Conservation (phyloP, 2,113 vertebrate genomes). For the Vireo altiloquus region DNA sequence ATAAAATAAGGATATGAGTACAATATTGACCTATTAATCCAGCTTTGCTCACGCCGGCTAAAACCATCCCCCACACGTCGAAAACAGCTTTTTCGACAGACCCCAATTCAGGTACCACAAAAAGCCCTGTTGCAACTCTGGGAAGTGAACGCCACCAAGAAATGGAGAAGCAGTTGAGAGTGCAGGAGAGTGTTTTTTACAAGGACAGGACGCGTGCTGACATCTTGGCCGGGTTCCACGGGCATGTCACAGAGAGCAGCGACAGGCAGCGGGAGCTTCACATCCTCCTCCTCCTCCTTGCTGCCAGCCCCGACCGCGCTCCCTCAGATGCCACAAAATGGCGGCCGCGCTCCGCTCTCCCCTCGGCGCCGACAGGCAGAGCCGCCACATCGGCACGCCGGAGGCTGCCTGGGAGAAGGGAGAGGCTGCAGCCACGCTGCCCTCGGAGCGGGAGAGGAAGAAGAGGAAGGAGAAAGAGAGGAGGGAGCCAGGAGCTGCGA, state of each 20-base stretch:
- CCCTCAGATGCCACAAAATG: neutral
- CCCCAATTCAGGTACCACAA: neutral
- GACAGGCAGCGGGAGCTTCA: accelerated
- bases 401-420: accelerated
- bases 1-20: neutral
- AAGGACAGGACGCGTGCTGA: accelerated
- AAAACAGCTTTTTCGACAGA: accelerated
- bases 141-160: accelerated
- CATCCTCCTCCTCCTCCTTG: accelerated
- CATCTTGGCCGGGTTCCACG: accelerated
- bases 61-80: neutral
- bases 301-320: accelerated
- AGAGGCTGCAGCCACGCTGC: accelerated
- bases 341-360: accelerated
- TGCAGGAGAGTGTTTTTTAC: neutral
- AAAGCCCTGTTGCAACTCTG: neutral
- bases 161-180: accelerated
- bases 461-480: neutral
- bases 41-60: neutral
- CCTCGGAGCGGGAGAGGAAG: accelerated
- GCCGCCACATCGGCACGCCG: accelerated
- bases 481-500: accelerated
- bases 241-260: accelerated
- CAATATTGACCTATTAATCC: neutral
- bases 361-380: neutral